Percentiles rank a stretch among this genome's conserved stretches.
Evolutionary conservation across 2,797 vertebrate species (phyloP).

Genomic region (Lagodon rhomboides): DNA sequence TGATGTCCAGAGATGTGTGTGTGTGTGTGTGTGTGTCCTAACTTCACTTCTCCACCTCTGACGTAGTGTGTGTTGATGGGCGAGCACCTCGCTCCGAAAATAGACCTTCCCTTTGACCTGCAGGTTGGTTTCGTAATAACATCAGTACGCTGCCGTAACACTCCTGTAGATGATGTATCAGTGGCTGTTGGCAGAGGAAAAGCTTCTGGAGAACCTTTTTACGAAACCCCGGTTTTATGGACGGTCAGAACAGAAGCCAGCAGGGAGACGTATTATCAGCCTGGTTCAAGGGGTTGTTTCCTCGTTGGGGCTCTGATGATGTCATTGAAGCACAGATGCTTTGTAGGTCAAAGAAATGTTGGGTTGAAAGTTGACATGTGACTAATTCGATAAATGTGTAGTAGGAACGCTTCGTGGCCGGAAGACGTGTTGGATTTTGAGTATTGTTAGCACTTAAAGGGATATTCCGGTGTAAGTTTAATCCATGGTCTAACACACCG

Average conservation of each 20-base stretch:
- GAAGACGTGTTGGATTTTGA: not conserved
- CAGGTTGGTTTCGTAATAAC: constrained; percentile 21
- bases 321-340: not conserved
- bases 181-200: constrained; percentile 5
- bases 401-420: not conserved
- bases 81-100: constrained; percentile 38
- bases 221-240: constrained; percentile 2
- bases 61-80: constrained; percentile 1
- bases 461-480: too few species aligned
- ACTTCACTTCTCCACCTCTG: not conserved
- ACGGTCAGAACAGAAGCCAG: constrained; percentile 8
- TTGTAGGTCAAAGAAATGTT: not conserved
- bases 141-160: constrained; percentile 25
- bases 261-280: constrained; percentile 5
- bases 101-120: constrained; percentile 40
- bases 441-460: not conserved
- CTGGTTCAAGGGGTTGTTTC: not conserved
- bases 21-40: not conserved
- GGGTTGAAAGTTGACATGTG: not conserved
- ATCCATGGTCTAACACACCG: too few species aligned
- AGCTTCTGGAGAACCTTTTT: constrained; percentile 11
- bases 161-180: constrained; percentile 28
- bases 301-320: not conserved
- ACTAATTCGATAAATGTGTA: not conserved
- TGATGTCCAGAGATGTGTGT: not conserved